These are phyloP conservation scores for Mimas tiliae DNA, from an alignment of 2,888 invertebrate species.

Conservation along the genomic window DNA sequence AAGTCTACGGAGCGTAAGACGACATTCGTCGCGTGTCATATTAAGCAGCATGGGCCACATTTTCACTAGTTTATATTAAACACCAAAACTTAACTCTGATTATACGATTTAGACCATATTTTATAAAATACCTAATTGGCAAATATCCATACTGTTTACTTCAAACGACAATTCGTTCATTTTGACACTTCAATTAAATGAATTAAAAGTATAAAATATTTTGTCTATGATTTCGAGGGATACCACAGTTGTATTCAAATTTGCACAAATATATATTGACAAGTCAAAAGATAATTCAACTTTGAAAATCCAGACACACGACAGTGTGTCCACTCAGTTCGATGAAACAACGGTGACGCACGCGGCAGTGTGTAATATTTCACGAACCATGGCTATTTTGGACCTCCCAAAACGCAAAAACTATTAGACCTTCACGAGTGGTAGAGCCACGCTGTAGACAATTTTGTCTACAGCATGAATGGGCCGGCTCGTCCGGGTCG, in stretches of 20 bases:
- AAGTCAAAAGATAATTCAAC: too few relatives aligned
- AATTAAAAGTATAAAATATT: slow-evolving; percentile 52
- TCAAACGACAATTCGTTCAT: slow-evolving; percentile 84
- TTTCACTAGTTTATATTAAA: slow-evolving; percentile 60
- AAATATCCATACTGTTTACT: slow-evolving; percentile 86
- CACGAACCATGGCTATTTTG: too few relatives aligned
- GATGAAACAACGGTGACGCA: too few relatives aligned
- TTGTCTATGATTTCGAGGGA: slow-evolving; percentile 64
- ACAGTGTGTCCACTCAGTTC: too few relatives aligned
- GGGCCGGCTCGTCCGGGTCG: too few relatives aligned
- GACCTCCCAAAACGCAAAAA: too few relatives aligned
- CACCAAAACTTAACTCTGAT: slow-evolving; percentile 63
- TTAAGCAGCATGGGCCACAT: slow-evolving; percentile 90
- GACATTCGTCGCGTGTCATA: slow-evolving; percentile 95
- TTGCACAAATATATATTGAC: too few relatives aligned
- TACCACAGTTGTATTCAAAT: slow-evolving; percentile 38
- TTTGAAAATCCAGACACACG: too few relatives aligned
- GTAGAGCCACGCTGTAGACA: too few relatives aligned
- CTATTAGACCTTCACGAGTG: too few relatives aligned
- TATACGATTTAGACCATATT: slow-evolving; percentile 77
- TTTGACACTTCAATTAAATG: slow-evolving; percentile 74
- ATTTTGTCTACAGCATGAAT: too few relatives aligned
- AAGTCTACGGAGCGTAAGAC: slow-evolving; percentile 93
- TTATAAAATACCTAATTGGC: slow-evolving; percentile 79
- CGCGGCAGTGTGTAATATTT: too few relatives aligned